Percentiles rank a stretch among this genome's conserved stretches.
These are phyloP conservation scores for Patiria pectinifera DNA, from an alignment of 53 echinoderm and acorn worm genomes.

Conservation along the genomic window DNA sequence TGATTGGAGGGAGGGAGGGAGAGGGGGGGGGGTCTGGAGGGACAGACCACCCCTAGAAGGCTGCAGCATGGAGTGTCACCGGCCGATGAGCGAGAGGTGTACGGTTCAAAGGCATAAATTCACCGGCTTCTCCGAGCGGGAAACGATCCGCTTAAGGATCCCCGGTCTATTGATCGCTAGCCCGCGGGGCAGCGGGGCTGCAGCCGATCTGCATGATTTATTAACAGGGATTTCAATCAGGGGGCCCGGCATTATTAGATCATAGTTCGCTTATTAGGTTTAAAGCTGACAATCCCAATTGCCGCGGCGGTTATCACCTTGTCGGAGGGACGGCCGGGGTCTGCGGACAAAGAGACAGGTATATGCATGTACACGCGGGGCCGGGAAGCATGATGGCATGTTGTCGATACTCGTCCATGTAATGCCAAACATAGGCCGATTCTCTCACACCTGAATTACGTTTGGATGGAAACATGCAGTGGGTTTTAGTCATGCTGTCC, in stretches of 20 bases:
- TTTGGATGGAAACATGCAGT: neutral
- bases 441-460: neutral
- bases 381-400: neutral
- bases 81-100: neutral
- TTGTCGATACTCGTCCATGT: neutral
- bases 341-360: neutral
- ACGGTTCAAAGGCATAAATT: conserved; percentile 7
- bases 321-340: neutral
- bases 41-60: neutral
- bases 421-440: neutral
- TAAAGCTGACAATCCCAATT: conserved; percentile 49
- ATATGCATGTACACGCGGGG: neutral
- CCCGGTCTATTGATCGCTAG: conserved; percentile 44
- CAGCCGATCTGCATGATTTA: conserved; percentile 50
- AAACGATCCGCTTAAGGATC: conserved; percentile 52
- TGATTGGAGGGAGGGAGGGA: neutral
- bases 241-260: conserved; percentile 38
- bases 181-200: neutral
- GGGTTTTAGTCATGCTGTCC: neutral
- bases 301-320: conserved; percentile 11
- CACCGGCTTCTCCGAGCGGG: conserved; percentile 35
- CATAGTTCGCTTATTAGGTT: conserved; percentile 59
- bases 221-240: conserved; percentile 60
- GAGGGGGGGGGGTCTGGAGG: neutral
- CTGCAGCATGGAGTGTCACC: neutral